Evolutionary conservation across 2,113 vertebrate genomes (phyloP), one percentile per base, ranked within the genome.

Genomic region (Pholis gunnellus): DNA sequence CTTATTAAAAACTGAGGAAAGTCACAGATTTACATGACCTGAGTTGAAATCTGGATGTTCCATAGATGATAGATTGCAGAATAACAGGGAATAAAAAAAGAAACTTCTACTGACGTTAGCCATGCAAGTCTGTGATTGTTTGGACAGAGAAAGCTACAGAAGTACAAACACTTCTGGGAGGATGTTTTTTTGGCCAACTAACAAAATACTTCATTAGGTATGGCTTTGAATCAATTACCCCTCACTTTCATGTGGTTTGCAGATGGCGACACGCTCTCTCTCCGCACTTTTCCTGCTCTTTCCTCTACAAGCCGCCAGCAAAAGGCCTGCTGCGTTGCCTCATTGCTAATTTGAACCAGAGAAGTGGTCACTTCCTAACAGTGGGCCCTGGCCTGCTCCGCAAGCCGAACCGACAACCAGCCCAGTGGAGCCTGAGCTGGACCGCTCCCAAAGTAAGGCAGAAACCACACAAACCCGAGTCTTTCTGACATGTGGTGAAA

Each of bases 291-390:
- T 82, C 87, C 91, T 89, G 48, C 60, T 89, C 75, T 79, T 69
- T 82, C 76, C 92, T 84, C 83, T 81, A 40, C 25, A 36, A 75
- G 78, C 85, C 61, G 87, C 84, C 87, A 78, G 78, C 84, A 83
- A 87, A 93, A 92, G 76, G 81, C 78, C 72, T 90, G 85, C 90
- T 89, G 90, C 82, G 72, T 94, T 92, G 93, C 93, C 84, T 90
- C 90, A 81, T 85, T 88, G 79, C 86, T 96, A 96, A 96, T 96
- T 93, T 90, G 93, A 96, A 96, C 92, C 95, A 95, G 94, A 94
- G 86, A 73, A 82, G 85, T 68, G 78, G 88, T 92, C 72, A 90
- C 90, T 93, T 93, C 84, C 83, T 79, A 82, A 90, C 83, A 59
- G 79, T 83, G 83, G 89, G 89, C 81, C 82, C 72, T 59, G 79